phyloP scores from a whole-genome alignment of 2,797 vertebrate species.

The Pitangus sulphuratus region DNA sequence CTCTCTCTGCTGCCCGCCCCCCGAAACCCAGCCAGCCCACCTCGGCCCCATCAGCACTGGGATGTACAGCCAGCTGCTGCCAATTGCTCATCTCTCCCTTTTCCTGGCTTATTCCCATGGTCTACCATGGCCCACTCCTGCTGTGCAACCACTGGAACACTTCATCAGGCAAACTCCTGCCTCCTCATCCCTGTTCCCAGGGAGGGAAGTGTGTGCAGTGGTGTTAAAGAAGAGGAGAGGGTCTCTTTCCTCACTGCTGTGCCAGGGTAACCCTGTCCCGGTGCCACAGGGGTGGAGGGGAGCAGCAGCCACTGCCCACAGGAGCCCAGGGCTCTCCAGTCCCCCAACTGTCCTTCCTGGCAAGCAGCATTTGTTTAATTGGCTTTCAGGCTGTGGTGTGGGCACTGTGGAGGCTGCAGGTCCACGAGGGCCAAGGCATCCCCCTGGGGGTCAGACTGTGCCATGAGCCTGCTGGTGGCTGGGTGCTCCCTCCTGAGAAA shows the following conservation, averaged over 20 bases:
- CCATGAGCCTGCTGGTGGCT: not conserved
- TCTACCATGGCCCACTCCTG: constrained; percentile 7
- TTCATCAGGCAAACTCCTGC: constrained; percentile 43
- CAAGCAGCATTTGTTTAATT: not conserved
- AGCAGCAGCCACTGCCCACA: not conserved
- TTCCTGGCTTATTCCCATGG: constrained; percentile 3
- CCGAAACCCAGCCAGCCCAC: constrained; percentile 26
- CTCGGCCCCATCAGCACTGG: constrained; percentile 31
- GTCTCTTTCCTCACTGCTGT: not conserved
- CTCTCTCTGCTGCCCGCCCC: not conserved
- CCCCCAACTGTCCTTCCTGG: not conserved
- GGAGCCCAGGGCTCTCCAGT: not conserved
- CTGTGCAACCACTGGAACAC: not conserved
- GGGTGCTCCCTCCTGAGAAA: not conserved
- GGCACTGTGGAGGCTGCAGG: not conserved
- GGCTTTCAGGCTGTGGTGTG: not conserved
- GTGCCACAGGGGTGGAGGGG: not conserved
- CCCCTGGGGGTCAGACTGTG: not conserved
- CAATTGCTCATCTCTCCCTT: constrained; percentile 2
- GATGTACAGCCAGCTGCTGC: constrained; percentile 38
- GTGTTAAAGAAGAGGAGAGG: not conserved
- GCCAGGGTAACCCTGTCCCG: not conserved
- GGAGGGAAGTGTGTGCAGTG: not conserved
- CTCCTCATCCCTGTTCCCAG: not conserved
- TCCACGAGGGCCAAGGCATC: not conserved